A percentile compares a stretch with the other conserved stretches of the same genome.
These are phyloP conservation scores for Acromyrmex charruanus DNA, from an alignment of 1,140 invertebrate genomes.

Conservation along the genomic window DNA sequence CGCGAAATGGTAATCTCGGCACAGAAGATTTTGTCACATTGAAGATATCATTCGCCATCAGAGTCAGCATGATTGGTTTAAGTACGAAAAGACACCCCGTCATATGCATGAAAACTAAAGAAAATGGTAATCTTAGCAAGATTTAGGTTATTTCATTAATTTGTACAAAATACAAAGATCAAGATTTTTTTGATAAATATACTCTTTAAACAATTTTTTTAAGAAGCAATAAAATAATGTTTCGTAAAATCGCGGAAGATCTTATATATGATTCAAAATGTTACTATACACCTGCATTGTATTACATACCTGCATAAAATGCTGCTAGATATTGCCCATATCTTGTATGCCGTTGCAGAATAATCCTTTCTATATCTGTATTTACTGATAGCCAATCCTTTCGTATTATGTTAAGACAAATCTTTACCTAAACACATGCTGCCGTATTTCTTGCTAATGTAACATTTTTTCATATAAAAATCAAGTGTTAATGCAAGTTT, in stretches of 20 bases:
- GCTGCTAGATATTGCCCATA: background rate
- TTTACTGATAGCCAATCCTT: conserved; percentile 4
- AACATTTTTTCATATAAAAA: background rate
- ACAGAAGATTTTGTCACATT: conserved; percentile 8
- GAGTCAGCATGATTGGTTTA: background rate
- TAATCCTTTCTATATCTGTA: conserved; percentile 4
- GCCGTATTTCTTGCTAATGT: background rate
- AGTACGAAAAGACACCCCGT: background rate
- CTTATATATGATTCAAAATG: too few relatives aligned
- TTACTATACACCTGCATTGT: background rate
- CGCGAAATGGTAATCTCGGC: background rate
- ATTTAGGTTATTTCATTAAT: background rate
- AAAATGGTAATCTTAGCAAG: background rate
- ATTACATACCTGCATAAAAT: conserved; percentile 6
- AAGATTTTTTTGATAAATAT: background rate
- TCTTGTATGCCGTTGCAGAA: background rate
- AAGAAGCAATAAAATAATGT: too few relatives aligned
- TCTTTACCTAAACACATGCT: conserved; percentile 23
- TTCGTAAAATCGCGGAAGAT: background rate
- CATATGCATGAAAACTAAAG: background rate
- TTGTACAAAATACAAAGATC: background rate
- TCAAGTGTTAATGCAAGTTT: background rate
- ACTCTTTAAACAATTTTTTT: background rate
- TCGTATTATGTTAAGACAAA: background rate
- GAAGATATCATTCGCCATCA: background rate